These are phyloP conservation scores for Synanthedon formicaeformis DNA, from an alignment of 2,888 invertebrate genomes.

Conservation along the genomic window DNA sequence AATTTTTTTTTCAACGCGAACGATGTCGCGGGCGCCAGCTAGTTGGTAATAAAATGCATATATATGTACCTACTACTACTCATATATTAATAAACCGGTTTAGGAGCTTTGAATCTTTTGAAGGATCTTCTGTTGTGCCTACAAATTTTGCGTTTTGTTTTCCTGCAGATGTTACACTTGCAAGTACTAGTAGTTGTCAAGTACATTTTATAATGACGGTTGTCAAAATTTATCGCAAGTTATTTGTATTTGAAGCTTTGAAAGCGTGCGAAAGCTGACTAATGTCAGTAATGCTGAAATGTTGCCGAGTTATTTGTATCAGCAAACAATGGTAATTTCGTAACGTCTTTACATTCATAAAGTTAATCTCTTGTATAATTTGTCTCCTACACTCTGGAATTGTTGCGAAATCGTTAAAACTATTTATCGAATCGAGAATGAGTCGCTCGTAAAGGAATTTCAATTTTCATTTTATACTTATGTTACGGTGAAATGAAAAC, in stretches of 20 bases:
- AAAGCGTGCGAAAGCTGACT: slow-evolving; percentile 3
- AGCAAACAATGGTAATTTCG: slow-evolving; percentile 39
- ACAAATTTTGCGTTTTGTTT: too few relatives aligned
- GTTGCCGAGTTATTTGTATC: slow-evolving; percentile 25
- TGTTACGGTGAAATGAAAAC: too few relatives aligned
- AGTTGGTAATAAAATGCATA: too few relatives aligned
- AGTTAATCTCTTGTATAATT: slow-evolving; percentile 41
- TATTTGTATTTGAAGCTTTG: neutral
- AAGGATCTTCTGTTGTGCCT: too few relatives aligned
- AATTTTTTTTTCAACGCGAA: too few relatives aligned
- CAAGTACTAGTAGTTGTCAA: too few relatives aligned
- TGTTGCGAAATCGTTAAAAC: slow-evolving; percentile 8
- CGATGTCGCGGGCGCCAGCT: too few relatives aligned
- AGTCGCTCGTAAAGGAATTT: neutral
- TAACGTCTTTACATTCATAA: slow-evolving; percentile 36
- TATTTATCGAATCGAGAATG: neutral
- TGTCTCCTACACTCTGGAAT: slow-evolving; percentile 37
- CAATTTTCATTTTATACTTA: neutral
- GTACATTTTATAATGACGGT: neutral
- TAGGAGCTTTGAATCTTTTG: too few relatives aligned
- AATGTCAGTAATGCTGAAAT: slow-evolving; percentile 6
- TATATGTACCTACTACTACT: too few relatives aligned
- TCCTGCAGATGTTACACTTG: too few relatives aligned
- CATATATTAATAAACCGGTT: too few relatives aligned
- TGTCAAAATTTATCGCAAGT: neutral